phyloP scores from a whole-genome alignment of 2,888 invertebrate genomes.

The Tenthredo amoena region DNA sequence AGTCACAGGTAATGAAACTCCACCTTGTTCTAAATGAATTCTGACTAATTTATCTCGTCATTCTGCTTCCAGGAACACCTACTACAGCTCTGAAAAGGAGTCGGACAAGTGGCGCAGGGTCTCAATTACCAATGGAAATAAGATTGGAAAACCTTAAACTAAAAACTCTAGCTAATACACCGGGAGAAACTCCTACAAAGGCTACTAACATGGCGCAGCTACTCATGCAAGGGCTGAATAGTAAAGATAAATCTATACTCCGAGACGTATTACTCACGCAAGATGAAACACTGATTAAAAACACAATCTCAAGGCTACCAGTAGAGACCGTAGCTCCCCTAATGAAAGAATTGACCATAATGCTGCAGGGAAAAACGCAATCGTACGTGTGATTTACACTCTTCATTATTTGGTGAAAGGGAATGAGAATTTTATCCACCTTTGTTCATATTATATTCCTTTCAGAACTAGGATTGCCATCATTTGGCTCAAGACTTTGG shows the following conservation, averaged over 20 bases:
- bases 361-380: conserved; percentile 85
- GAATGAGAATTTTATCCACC: conserved; percentile 6
- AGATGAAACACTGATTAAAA: conserved; percentile 84
- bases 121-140: conserved; percentile 90
- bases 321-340: conserved; percentile 87
- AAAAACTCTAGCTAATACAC: conserved; percentile 77
- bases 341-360: conserved; percentile 85
- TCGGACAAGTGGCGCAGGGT: conserved; percentile 69
- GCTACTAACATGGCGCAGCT: conserved; percentile 89
- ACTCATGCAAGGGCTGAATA: conserved; percentile 91
- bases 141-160: conserved; percentile 90
- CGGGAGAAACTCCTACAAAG: conserved; percentile 78
- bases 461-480: conserved; percentile 80
- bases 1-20: conserved; percentile 70
- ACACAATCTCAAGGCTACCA: conserved; percentile 88
- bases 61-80: conserved; percentile 60
- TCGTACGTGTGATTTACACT: conserved; percentile 77
- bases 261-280: conserved; percentile 85
- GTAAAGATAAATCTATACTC: conserved; percentile 88
- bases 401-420: conserved; percentile 37
- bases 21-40: background rate
- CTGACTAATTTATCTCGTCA: background rate
- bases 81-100: conserved; percentile 71
- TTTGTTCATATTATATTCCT: conserved; percentile 51
- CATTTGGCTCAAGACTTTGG: conserved; percentile 82